Evolutionary conservation across 2,113 vertebrate species (phyloP).

Genomic region (Alligator mississippiensis): DNA sequence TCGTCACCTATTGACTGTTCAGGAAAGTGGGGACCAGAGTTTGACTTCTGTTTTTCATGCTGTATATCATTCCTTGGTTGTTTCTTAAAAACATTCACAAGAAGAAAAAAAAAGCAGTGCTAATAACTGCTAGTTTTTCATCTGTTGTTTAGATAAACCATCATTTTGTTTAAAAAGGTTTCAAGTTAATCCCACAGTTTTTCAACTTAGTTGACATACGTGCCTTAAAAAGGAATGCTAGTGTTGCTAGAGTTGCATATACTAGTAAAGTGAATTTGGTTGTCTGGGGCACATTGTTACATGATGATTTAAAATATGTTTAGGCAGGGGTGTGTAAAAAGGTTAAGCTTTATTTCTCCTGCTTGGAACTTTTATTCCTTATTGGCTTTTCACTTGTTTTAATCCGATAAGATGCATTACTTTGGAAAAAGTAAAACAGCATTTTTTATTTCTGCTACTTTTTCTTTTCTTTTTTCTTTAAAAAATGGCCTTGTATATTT

Average conservation of each 20-base stretch:
- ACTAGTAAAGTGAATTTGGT: slow-evolving; percentile 79
- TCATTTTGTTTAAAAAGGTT: slow-evolving; percentile 79
- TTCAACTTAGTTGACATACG: slow-evolving; percentile 87
- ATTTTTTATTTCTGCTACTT: slow-evolving; percentile 72
- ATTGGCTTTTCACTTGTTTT: slow-evolving; percentile 74
- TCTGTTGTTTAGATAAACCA: slow-evolving; percentile 80
- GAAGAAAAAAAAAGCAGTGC: slow-evolving; percentile 63
- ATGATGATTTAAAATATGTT: slow-evolving; percentile 82
- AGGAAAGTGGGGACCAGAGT: slow-evolving; percentile 90
- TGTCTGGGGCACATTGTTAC: slow-evolving; percentile 86
- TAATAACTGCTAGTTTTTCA: slow-evolving; percentile 77
- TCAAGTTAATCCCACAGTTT: slow-evolving; percentile 77
- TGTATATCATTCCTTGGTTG: slow-evolving; percentile 85
- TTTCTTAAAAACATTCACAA: slow-evolving; percentile 65
- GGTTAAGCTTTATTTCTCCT: slow-evolving; percentile 86
- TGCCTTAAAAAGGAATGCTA: slow-evolving; percentile 95
- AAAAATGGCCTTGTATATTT: slow-evolving; percentile 77
- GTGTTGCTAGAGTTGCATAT: slow-evolving; percentile 82
- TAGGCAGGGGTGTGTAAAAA: slow-evolving; percentile 87
- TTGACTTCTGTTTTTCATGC: slow-evolving; percentile 81
- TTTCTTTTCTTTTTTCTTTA: slow-evolving; percentile 69
- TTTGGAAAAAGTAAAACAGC: slow-evolving; percentile 61
- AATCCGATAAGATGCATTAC: slow-evolving; percentile 68
- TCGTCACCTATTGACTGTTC: slow-evolving; percentile 87
- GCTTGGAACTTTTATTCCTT: slow-evolving; percentile 74